Base-by-base conservation (phyloP, 2,888 invertebrate species). In the Drosophila limbata region DNA sequence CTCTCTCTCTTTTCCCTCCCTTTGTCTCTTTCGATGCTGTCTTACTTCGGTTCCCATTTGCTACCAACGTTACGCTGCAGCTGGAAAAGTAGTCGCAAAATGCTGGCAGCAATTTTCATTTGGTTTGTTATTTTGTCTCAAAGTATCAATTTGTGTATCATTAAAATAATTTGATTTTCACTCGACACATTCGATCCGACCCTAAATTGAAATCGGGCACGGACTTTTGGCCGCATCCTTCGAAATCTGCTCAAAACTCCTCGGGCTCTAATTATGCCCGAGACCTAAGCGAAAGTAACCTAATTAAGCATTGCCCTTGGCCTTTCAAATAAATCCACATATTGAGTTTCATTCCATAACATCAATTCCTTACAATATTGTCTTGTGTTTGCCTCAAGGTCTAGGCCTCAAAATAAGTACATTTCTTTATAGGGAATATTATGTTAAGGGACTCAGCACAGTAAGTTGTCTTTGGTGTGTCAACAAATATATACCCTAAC, bases 131-230 rank as follows among this genome's bases (percentile, higher is more conserved):
- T 83, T 89, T 81, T 81, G 77, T 90, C 76, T 88, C 81, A 88
- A 89, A 90, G 90, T 88, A 88, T 88, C 90, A 88, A 90, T 88
- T 88, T 88, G 88, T 90, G 88, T 84, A 86, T 89, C 88, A 90
- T 88, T 88, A 89, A 90, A 88, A 90, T 89, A 88, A 90, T 88
- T 90, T 86, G 84, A 89, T 88, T 88, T 84, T 71, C 77, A 88
- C 84, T 88, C 77, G 73, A 25, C 77, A 31, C 28, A 67, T 68
- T 73, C 66, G 72, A 78, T 35, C 45, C 48, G 48, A 42, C 72
- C 79, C 70, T 53, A 56, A 67, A 65, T 57, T 35, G 55, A 45
- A 70, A 57, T 52, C 50, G 37, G 35, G 48, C 67, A 53, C 52
- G 61, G 52, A 48, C 53, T 48, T 50, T 48, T 40, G 10, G n/a